Conservation (phyloP, 2,113 vertebrate species). For the Corydoras maculifer region DNA sequence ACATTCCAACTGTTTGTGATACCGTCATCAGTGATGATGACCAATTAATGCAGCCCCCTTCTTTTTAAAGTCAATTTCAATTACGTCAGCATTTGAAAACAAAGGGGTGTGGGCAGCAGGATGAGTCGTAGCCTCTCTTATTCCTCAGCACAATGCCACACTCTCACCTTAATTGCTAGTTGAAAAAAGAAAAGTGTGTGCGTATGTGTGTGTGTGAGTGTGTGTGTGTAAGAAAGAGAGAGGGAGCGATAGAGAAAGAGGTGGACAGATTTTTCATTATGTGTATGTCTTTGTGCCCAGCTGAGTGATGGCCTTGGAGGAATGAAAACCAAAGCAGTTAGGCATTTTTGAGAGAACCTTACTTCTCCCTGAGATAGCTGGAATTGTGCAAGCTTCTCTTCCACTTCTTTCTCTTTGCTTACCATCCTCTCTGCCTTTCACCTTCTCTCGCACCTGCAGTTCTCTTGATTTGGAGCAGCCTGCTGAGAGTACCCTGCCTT, state of each 20-base stretch:
- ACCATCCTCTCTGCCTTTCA: constrained; percentile 16
- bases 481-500: constrained; percentile 1
- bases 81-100: constrained; percentile 35
- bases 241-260: not conserved
- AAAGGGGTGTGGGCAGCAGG: constrained; percentile 18
- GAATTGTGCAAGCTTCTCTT: constrained; percentile 21
- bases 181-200: not conserved
- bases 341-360: constrained; percentile 49
- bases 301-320: constrained; percentile 54
- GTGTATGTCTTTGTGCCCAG: constrained; percentile 34
- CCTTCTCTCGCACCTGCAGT: constrained; percentile 22
- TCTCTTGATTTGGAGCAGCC: constrained; percentile 9
- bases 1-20: not conserved
- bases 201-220: constrained; percentile 23
- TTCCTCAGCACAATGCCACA: constrained; percentile 17
- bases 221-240: not conserved
- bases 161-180: constrained; percentile 52
- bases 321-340: constrained; percentile 42
- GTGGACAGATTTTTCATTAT: constrained; percentile 30
- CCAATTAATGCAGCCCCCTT: constrained; percentile 34
- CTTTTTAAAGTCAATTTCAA: constrained; percentile 44
- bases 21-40: constrained; percentile 32
- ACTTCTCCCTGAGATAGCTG: constrained; percentile 48
- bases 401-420: constrained; percentile 10
- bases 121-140: constrained; percentile 23